phyloP scores from a whole-genome alignment of 1,140 invertebrate species.

The Pogonognathellus flavescens region DNA sequence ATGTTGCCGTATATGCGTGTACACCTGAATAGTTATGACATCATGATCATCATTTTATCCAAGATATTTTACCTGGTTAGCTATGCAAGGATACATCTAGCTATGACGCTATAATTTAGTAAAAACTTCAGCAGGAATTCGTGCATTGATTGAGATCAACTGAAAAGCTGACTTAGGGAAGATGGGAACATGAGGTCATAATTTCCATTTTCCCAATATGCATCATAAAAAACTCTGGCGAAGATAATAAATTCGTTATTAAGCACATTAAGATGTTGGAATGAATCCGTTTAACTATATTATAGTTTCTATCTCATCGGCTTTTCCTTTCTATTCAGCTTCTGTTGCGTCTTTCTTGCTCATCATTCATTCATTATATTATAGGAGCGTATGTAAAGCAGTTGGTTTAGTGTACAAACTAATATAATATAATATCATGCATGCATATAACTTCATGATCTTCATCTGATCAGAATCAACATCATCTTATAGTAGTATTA shows the following conservation, averaged over 20 bases:
- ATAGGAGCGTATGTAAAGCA: background rate
- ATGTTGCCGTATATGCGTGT: background rate
- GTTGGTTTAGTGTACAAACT: constrained; percentile 10
- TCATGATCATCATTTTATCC: background rate
- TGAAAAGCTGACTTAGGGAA: background rate
- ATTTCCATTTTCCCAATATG: constrained; percentile 29
- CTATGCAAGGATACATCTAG: background rate
- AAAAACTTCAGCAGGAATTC: background rate
- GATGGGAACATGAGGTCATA: constrained; percentile 20
- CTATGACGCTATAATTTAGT: background rate
- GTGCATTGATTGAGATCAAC: constrained; percentile 20
- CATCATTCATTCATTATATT: constrained; percentile 27
- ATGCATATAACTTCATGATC: constrained; percentile 8
- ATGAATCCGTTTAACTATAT: background rate
- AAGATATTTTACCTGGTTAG: background rate
- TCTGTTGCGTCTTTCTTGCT: constrained; percentile 8
- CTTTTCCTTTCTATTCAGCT: constrained; percentile 42
- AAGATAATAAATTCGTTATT: background rate
- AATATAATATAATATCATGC: background rate
- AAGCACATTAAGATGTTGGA: background rate
- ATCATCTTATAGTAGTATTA: background rate
- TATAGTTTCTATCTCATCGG: constrained; percentile 10
- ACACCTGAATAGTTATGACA: background rate
- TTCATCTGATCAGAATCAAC: constrained; percentile 17
- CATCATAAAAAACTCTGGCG: background rate